Evolutionary conservation across 1,140 invertebrate genomes (phyloP).

Genomic region (Caenorhabditis brenneri): DNA sequence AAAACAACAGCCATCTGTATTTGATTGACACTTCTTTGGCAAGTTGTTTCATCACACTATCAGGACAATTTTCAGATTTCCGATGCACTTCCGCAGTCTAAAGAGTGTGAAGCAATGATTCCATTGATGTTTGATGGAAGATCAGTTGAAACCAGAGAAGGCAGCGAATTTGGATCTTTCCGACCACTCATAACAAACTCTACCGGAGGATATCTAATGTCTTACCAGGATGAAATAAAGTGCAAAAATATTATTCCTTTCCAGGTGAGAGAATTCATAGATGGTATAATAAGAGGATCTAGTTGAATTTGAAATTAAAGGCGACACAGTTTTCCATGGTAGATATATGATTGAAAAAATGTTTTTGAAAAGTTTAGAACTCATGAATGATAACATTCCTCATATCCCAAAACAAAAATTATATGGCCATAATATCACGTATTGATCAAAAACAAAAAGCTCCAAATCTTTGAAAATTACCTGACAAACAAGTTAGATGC

Average conservation of each 20-base stretch:
- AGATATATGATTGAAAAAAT: too few species aligned
- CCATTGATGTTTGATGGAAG: conserved; percentile 53
- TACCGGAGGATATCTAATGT: conserved; percentile 51
- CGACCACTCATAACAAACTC: conserved; percentile 42
- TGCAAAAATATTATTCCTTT: conserved; percentile 52
- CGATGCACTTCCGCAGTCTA: conserved; percentile 12
- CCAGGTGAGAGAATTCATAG: conserved; percentile 40
- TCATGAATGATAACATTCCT: too few species aligned
- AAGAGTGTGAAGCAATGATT: conserved; percentile 48
- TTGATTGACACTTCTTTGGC: background rate
- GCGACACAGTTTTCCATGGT: too few species aligned
- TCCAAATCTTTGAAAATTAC: too few species aligned
- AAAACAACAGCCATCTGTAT: background rate
- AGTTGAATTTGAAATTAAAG: too few species aligned
- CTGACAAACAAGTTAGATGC: too few species aligned
- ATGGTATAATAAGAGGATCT: too few species aligned
- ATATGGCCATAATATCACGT: too few species aligned
- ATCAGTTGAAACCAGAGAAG: conserved; percentile 41
- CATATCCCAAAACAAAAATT: too few species aligned
- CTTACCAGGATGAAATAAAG: conserved; percentile 47
- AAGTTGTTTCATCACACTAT: background rate
- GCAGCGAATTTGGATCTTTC: conserved; percentile 49
- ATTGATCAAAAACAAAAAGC: too few species aligned
- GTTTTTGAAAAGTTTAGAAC: too few species aligned
- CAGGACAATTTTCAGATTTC: conserved; percentile 35